A percentile compares a stretch with the other conserved stretches of the same genome.
phyloP scores from a whole-genome alignment of 2,113 vertebrate species.

The Caretta caretta region DNA sequence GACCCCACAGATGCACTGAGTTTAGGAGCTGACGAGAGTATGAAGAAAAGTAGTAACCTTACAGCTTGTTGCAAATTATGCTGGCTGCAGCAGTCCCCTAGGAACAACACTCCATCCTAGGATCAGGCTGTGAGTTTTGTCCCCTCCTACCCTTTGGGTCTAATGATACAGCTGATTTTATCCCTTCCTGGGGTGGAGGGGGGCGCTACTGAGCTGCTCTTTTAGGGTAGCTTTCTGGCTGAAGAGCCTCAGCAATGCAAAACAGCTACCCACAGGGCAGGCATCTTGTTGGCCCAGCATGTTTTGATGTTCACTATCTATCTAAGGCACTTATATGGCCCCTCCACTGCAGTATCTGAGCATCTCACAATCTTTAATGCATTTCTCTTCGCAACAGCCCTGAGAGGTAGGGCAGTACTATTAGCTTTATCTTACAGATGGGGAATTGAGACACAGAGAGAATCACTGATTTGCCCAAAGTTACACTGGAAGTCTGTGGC shows the following conservation, averaged over 20 bases:
- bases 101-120: not conserved
- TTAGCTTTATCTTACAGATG: rapidly evolving
- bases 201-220: not conserved
- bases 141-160: not conserved
- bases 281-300: not conserved
- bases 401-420: not conserved
- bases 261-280: not conserved
- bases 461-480: not conserved
- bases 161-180: not conserved
- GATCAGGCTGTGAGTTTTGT: not conserved
- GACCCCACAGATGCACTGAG: not conserved
- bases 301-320: not conserved
- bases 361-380: rapidly evolving
- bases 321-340: not conserved
- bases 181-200: not conserved
- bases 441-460: rapidly evolving
- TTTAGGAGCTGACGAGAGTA: not conserved
- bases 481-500: not conserved
- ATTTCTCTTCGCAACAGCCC: rapidly evolving
- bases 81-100: not conserved
- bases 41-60: not conserved
- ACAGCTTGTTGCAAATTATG: not conserved
- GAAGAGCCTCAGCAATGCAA: not conserved
- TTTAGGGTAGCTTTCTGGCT: not conserved
- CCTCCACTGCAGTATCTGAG: not conserved